These are phyloP conservation scores for Drosophila bunnanda DNA, from an alignment of 2,888 invertebrate species.

Conservation along the genomic window DNA sequence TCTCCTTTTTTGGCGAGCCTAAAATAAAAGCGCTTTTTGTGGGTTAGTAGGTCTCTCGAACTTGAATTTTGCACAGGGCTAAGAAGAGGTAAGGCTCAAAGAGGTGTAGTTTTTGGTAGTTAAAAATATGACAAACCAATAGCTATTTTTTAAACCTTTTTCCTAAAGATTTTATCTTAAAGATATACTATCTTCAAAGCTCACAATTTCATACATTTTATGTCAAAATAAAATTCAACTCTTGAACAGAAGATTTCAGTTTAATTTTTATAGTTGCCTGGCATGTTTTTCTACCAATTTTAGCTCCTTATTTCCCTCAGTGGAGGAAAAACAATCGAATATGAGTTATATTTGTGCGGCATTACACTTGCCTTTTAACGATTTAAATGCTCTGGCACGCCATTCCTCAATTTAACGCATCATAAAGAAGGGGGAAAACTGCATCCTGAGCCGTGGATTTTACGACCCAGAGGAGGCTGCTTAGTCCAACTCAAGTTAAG, in stretches of 20 bases:
- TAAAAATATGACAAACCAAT: neutral
- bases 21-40: conserved; percentile 36
- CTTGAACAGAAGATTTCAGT: neutral
- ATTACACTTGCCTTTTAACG: conserved; percentile 62
- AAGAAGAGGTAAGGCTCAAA: neutral
- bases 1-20: conserved; percentile 46
- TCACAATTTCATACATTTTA: neutral
- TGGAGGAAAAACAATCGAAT: conserved; percentile 31
- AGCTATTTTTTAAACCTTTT: neutral
- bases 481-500: conserved; percentile 52
- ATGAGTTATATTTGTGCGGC: conserved; percentile 22
- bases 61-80: conserved; percentile 8
- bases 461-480: conserved; percentile 57
- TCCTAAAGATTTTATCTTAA: neutral
- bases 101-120: neutral
- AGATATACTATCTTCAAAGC: neutral
- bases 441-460: conserved; percentile 38
- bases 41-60: conserved; percentile 66
- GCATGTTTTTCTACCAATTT: neutral
- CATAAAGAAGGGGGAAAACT: conserved; percentile 65
- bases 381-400: conserved; percentile 78
- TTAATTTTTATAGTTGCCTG: too few species aligned
- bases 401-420: conserved; percentile 78
- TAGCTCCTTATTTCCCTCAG: neutral
- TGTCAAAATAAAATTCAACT: neutral